Percentiles rank a stretch among this genome's conserved stretches.
Evolutionary conservation across 2,888 invertebrate genomes (phyloP).

Genomic region (Meliscaeva auricollis): DNA sequence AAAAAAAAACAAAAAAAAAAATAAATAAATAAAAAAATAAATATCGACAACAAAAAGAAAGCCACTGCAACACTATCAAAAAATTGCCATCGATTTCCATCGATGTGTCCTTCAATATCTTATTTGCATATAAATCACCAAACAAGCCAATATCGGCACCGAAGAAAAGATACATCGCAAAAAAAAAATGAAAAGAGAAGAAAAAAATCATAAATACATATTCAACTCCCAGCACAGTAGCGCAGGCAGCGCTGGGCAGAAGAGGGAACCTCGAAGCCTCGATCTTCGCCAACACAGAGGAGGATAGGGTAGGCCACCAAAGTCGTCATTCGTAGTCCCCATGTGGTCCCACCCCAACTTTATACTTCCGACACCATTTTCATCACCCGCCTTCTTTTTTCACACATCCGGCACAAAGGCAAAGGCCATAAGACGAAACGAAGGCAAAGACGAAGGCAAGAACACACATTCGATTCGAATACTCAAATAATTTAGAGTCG

Average conservation of each 20-base stretch:
- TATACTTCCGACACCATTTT: slow-evolving; percentile 3
- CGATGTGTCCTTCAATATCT: slow-evolving; percentile 75
- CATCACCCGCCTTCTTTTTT: slow-evolving; percentile 12
- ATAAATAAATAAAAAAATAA: slow-evolving; percentile 35
- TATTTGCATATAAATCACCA: slow-evolving; percentile 76
- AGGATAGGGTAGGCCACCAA: slow-evolving; percentile 38
- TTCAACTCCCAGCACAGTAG: slow-evolving; percentile 46
- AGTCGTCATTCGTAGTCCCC: slow-evolving; percentile 47
- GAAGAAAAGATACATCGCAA: slow-evolving; percentile 32
- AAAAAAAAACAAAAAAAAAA: slow-evolving; percentile 20
- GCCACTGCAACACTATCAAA: slow-evolving; percentile 75
- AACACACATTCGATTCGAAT: slow-evolving; percentile 65
- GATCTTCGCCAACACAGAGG: slow-evolving; percentile 10
- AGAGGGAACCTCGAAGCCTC: not conserved
- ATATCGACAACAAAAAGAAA: slow-evolving; percentile 46
- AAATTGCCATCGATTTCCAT: slow-evolving; percentile 76
- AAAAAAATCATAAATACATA: slow-evolving; percentile 66
- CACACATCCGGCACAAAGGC: slow-evolving; percentile 44
- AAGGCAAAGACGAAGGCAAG: not conserved
- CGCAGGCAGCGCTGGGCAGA: not conserved
- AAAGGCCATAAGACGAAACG: not conserved
- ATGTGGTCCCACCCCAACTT: not conserved
- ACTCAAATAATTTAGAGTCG: slow-evolving; percentile 64
- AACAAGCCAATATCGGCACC: slow-evolving; percentile 70
- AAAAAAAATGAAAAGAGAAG: slow-evolving; percentile 16